These are phyloP conservation scores for Pelosia muscerda DNA, from an alignment of 2,888 invertebrate genomes.

Conservation along the genomic window DNA sequence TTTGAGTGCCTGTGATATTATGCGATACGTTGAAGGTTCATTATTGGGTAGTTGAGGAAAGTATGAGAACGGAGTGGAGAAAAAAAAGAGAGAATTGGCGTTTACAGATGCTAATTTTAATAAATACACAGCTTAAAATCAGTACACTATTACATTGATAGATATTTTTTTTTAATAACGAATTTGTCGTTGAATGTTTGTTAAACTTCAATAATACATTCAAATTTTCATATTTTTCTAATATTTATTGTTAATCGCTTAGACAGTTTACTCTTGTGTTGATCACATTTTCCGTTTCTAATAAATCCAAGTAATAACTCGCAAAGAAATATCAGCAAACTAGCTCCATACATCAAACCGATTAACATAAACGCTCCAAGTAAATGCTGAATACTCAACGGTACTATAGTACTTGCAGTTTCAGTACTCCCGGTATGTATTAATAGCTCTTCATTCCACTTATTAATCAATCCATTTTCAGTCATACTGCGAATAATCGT, in stretches of 20 bases:
- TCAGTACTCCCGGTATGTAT: constrained; percentile 64
- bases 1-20: too few species aligned
- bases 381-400: constrained; percentile 77
- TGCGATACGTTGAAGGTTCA: too few species aligned
- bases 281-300: constrained; percentile 15
- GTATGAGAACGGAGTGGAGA: too few species aligned
- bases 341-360: constrained; percentile 74
- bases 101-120: neutral
- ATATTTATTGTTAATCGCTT: constrained; percentile 14
- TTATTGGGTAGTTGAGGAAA: too few species aligned
- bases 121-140: neutral
- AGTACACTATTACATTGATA: too few species aligned
- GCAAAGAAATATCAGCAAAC: constrained; percentile 71
- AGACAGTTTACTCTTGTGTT: neutral
- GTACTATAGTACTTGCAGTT: constrained; percentile 67
- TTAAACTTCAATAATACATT: too few species aligned
- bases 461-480: constrained; percentile 82
- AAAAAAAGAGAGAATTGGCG: neutral
- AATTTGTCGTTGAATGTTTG: too few species aligned
- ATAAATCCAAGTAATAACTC: constrained; percentile 60
- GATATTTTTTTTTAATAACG: too few species aligned
- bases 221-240: constrained; percentile 16
- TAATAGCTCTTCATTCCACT: constrained; percentile 81
- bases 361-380: constrained; percentile 82
- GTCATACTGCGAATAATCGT: constrained; percentile 80